Conservation (phyloP, 2,797 vertebrate genomes). For the Pelochelys cantorii region DNA sequence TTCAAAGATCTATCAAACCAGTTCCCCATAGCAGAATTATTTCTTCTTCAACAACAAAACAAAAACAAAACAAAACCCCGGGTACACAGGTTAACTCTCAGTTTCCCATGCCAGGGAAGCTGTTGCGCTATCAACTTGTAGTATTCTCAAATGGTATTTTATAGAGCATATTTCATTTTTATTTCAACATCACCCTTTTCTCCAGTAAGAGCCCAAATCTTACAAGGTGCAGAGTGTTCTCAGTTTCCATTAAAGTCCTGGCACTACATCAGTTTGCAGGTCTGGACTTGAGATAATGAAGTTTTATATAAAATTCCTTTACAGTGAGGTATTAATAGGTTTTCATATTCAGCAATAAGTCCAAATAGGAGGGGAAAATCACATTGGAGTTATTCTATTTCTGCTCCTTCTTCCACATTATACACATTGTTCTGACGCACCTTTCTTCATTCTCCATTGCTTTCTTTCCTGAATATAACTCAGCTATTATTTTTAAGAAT, state of each 20-base stretch:
- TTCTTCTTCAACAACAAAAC: conserved; percentile 52
- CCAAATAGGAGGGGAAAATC: neutral
- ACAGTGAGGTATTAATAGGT: neutral
- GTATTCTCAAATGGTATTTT: conserved; percentile 72
- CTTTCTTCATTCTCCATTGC: neutral
- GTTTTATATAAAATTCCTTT: neutral
- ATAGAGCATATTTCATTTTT: conserved; percentile 43
- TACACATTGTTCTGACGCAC: neutral
- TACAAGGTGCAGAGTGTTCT: neutral
- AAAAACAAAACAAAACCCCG: conserved; percentile 46
- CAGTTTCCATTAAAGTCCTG: conserved; percentile 18
- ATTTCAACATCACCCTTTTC: conserved; percentile 16
- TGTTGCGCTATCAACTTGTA: conserved; percentile 69
- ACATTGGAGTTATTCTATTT: neutral
- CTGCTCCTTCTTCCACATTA: neutral
- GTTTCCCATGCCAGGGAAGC: conserved; percentile 67
- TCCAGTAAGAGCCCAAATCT: neutral
- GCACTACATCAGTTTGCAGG: neutral
- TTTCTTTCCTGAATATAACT: neutral
- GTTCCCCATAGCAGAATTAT: conserved; percentile 77
- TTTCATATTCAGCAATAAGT: conserved; percentile 3
- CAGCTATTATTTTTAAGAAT: conserved; percentile 37
- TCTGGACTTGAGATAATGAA: neutral
- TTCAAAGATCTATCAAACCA: conserved; percentile 82
- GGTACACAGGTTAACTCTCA: conserved; percentile 75